Percentiles rank a stretch among this genome's conserved stretches.
Evolutionary conservation across 2,888 invertebrate genomes (phyloP).

Genomic region (Altica lythri): DNA sequence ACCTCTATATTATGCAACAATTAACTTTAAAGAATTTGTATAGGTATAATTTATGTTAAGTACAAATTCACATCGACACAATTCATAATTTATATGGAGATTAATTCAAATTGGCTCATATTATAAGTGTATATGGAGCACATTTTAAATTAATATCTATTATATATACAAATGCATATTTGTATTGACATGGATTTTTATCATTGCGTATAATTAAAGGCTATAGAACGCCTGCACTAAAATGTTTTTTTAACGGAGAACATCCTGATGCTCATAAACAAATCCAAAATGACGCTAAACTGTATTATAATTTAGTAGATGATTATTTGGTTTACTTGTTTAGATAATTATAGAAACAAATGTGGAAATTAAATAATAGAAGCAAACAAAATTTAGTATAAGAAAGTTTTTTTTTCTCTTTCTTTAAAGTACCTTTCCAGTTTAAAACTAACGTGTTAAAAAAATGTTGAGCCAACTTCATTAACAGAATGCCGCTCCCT

Average conservation of each 20-base stretch:
- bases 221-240: slow-evolving; percentile 3
- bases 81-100: slow-evolving; percentile 13
- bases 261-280: too few relatives aligned
- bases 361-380: too few relatives aligned
- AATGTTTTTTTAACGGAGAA: slow-evolving; percentile 3
- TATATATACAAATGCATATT: slow-evolving; percentile 6
- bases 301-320: too few relatives aligned
- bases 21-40: neutral
- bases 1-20: neutral
- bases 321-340: too few relatives aligned
- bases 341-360: too few relatives aligned
- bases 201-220: slow-evolving; percentile 11
- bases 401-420: too few relatives aligned
- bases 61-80: slow-evolving; percentile 1
- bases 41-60: slow-evolving; percentile 10
- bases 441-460: too few relatives aligned
- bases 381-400: too few relatives aligned
- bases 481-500: too few relatives aligned
- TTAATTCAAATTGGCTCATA: slow-evolving; percentile 12
- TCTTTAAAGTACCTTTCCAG: too few relatives aligned
- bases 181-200: neutral
- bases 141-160: slow-evolving; percentile 11
- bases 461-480: too few relatives aligned
- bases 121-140: slow-evolving; percentile 13
- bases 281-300: too few relatives aligned